Base-by-base conservation (phyloP, 2,797 vertebrate genomes). In the Fistularia tabacaria region DNA sequence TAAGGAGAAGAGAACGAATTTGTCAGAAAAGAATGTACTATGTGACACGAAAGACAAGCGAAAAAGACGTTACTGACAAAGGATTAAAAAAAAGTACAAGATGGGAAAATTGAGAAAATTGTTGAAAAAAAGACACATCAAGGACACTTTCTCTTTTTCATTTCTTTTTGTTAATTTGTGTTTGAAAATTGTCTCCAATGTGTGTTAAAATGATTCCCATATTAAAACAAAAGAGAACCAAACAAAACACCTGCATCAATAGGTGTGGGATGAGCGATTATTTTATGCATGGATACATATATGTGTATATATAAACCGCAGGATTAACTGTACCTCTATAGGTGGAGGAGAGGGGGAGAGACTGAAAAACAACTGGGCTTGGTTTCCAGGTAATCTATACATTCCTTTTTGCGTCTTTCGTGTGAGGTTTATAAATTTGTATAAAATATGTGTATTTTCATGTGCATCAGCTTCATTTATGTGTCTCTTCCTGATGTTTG, bases 281-380 rank as follows among this genome's bases (percentile, higher is more conserved):
- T 86, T 89, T 90, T 88, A 87, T 91, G 90, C 90, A 91, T 92
- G 91, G 80, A 84, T 88, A 87, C 71, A 87, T 87, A 83, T 86
- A 85, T 79, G 59, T 89, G 88, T 90, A 88, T 87, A 88, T 86
- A 88, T 25, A 42, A 88, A 85, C 82, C 79, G 77, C 84, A 88
- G 87, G 82, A 88, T 81, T 77, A 88, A 85, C 66, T 80, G 75
- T 83, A 80, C 64, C 74, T 87, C 76, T 64, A 74, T 55, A 70
- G 81, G 81, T 77, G 70, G 79, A 77, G 80, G 69, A 79, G 79
- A 77, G 71, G 80, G 77, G 67, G 76, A 78, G 75, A 80, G 66
- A 74, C 64, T 59, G 51, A 45, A 56, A 51, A 59, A 57, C 49
- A 42, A 59, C 57, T 69, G 72, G 66, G 57, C 62, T 68, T 66